These are phyloP conservation scores for Neopelma chrysocephalum DNA, from an alignment of 2,797 vertebrate species.

Conservation along the genomic window DNA sequence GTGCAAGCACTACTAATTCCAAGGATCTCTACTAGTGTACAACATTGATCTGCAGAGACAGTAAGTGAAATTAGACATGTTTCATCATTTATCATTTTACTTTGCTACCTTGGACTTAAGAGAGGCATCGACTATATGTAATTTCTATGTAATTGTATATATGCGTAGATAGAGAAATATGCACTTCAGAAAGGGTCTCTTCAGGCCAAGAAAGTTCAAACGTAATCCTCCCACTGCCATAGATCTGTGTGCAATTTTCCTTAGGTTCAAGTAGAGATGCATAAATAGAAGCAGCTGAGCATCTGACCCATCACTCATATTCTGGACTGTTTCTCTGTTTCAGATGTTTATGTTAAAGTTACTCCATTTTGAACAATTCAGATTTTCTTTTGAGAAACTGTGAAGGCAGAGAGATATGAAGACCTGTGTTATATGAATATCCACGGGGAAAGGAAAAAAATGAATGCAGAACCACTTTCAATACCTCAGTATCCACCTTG, in stretches of 20 bases:
- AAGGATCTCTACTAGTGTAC: background rate
- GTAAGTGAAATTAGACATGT: background rate
- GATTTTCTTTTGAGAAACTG: background rate
- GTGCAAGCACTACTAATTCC: background rate
- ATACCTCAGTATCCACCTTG: background rate
- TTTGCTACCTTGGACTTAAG: background rate
- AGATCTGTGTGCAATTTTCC: background rate
- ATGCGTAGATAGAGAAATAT: background rate
- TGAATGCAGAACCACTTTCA: background rate
- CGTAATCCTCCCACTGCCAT: background rate
- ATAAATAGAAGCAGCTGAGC: slow-evolving; percentile 1
- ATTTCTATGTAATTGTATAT: background rate
- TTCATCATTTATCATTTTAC: background rate
- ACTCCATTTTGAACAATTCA: background rate
- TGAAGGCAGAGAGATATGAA: background rate
- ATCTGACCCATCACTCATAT: background rate
- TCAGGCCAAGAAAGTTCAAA: background rate
- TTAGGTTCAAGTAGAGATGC: background rate
- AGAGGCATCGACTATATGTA: background rate
- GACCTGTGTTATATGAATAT: background rate
- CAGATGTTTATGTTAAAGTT: background rate
- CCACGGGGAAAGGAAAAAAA: background rate
- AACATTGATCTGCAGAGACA: background rate
- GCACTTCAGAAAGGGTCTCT: background rate
- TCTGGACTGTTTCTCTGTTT: background rate